Evolutionary conservation across 2,888 invertebrate genomes (phyloP).

Genomic region (Pandemis cinnamomeana): DNA sequence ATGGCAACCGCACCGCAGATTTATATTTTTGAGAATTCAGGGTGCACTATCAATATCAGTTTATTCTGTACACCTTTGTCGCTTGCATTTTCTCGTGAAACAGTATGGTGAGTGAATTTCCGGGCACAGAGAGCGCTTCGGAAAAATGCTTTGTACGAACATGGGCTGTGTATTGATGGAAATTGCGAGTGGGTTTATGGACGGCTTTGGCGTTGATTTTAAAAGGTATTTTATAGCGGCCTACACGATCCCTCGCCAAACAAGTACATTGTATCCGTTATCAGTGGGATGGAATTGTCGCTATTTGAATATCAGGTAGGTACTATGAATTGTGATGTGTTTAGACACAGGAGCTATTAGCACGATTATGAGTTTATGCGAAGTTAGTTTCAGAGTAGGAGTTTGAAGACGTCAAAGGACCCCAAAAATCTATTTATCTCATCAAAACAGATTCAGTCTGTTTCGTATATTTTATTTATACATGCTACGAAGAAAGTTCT

Average conservation of each 20-base stretch:
- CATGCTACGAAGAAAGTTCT: constrained; percentile 42
- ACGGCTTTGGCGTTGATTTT: constrained; percentile 51
- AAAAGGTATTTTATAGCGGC: neutral
- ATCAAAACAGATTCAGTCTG: constrained; percentile 42
- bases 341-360: constrained; percentile 4
- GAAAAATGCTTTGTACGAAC: constrained; percentile 57
- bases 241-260: neutral
- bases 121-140: constrained; percentile 65
- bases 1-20: neutral
- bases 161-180: constrained; percentile 51
- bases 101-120: constrained; percentile 74
- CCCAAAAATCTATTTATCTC: constrained; percentile 29
- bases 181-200: constrained; percentile 48
- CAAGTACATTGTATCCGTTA: neutral
- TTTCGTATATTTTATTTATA: constrained; percentile 43
- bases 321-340: neutral
- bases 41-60: constrained; percentile 44
- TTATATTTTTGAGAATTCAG: constrained; percentile 20
- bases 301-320: neutral
- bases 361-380: constrained; percentile 15
- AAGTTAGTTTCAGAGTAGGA: constrained; percentile 3
- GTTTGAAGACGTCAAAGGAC: constrained; percentile 22
- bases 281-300: neutral
- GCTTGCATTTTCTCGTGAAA: constrained; percentile 52
- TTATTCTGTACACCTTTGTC: constrained; percentile 56